A percentile compares a stretch with the other conserved stretches of the same genome.
Evolutionary conservation across 1,140 invertebrate genomes (phyloP).

Genomic region (Caenorhabditis brenneri): DNA sequence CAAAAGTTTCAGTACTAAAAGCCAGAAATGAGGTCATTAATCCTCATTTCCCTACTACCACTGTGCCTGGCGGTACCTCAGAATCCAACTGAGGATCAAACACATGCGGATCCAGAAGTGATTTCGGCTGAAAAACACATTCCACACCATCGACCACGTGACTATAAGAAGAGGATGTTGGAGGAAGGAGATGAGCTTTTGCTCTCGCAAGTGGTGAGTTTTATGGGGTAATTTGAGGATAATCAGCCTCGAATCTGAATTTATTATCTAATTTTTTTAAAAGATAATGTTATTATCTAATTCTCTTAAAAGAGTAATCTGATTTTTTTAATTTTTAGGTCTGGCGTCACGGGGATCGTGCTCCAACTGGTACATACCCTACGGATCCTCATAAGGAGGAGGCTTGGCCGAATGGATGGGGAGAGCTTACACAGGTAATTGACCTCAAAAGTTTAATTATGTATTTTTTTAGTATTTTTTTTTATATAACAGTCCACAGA

Average conservation of each 20-base stretch:
- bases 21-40: neutral
- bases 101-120: neutral
- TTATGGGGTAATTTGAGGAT: neutral
- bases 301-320: no score
- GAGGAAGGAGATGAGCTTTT: conserved; percentile 21
- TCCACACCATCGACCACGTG: neutral
- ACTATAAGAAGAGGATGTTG: neutral
- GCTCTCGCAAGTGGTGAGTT: conserved; percentile 33
- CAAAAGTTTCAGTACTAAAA: no score
- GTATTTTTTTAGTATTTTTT: no score
- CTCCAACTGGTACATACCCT: conserved; percentile 60
- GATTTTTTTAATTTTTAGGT: conserved; percentile 48
- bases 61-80: no score
- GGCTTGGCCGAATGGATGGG: conserved; percentile 61
- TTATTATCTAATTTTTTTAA: no score
- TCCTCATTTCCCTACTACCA: no score
- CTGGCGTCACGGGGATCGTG: conserved; percentile 61
- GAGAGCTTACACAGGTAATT: conserved; percentile 58
- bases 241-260: neutral
- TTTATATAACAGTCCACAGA: no score
- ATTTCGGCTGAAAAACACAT: neutral
- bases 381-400: conserved; percentile 59
- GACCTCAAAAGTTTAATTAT: no score
- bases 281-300: no score
- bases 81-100: no score